Evolutionary conservation across 2,797 vertebrate species (phyloP), one percentile per base, ranked within the genome.

Genomic region (Lemur catta): DNA sequence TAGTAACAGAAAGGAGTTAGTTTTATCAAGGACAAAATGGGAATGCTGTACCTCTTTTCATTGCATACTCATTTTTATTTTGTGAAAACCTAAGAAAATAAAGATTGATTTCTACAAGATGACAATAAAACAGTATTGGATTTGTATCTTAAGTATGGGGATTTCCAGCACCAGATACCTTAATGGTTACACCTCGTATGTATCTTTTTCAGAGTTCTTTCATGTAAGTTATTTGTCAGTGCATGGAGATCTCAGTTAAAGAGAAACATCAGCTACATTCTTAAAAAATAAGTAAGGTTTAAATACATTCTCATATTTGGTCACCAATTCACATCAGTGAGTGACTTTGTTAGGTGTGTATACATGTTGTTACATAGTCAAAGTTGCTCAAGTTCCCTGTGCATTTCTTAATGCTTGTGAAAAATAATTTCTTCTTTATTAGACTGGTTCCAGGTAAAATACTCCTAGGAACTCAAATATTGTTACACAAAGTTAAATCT

Each of bases 381-480:
- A 92, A 85, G 59, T 61, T 93, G 41, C 69, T 93, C 30, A 74
- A 35, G 43, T 91, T 81, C 52, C 75, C 75, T 89, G 43, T 79
- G 18, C 15, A 75, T 85, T 85, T 89, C 30, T 93, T 95, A 35
- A 33, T 43, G 84, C 18, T 81, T 48, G 3, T 88, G 30, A 88
- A 93, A 94, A 78, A 71, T 38, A 28, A 46, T 91, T 55, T 52
- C 28, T 97, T 91, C 48, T 81, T 67, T 81, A 52, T 72, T 41
- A 26, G 46, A 76, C 38, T 89, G 28, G 13, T n/a, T 92, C 43
- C 79, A 85, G 74, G 22, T 52, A 76, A 92, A 92, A 76, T 81
- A 81, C 4, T 89, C 20, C 24, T 79, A 43, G 57, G 30, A 92
- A 84, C 30, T 57, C 43, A 75, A 75, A 63, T 75, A 33, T 86